Base-by-base conservation (phyloP, 1,140 invertebrate genomes). In the Trichonephila inaurata region DNA sequence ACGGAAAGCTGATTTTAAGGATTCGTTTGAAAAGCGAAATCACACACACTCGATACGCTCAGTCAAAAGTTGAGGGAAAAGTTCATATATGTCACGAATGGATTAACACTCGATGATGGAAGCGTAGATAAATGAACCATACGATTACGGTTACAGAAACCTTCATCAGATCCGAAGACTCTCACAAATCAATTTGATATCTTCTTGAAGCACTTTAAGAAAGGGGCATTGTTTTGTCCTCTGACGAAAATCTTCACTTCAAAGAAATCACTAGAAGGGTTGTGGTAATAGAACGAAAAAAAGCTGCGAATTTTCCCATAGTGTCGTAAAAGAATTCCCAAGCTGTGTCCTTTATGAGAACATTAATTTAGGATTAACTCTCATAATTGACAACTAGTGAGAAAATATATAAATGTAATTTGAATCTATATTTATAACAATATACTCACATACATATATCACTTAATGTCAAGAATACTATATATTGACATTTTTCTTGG, bases 131-230 rank as follows among this genome's bases (percentile, higher is more conserved):
- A 77, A 77, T 77, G 72, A 77, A 16, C 72, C 72, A 19, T 77
- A 28, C 72, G 72, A 77, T 77, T 77, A 77, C 72, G 72, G 72
- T 77, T 77, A 77, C 72, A 77, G 72, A 77, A 19, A 77, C 72
- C 72, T 40, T 77, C 72, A 77, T 77, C 72, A 77, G 72, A 77
- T 77, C 10, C 28, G 28, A 33, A 24, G 72, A 33, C 3, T 77
- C 72, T 77, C 72, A 77, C 72, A 77, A 77, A 77, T 77, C 72
- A 77, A 77, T 77, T 77, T 77, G 18, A 77, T 77, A 40, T 33
- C 72, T 33, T 77, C 33, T 33, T 77, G 16, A 2, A 16, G 72
- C 72, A 19, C 28, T 10, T 14, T 16, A 51, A 51, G 51, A 51
- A 51, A 51, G 7, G 51, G 51, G 72, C 72, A 77, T 77, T 77